Evolutionary conservation across 2,888 invertebrate species (phyloP), one percentile per base, ranked within the genome.

Genomic region (Aporophyla nigra): DNA sequence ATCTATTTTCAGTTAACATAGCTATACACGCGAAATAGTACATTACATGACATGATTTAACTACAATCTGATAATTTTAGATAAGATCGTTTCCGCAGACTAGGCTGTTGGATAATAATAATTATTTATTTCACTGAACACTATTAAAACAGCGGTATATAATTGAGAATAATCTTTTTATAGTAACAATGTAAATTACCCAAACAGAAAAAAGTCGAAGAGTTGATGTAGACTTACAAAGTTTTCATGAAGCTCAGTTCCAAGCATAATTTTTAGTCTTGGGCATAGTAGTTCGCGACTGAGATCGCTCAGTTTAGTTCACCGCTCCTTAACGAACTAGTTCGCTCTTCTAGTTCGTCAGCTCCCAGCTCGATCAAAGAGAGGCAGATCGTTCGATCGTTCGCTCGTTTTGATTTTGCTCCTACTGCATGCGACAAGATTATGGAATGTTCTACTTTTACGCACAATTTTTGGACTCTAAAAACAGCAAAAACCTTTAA

Each of bases 21-120:
- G 9, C 43, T 53, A 19, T 5, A 19, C 46, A 19, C 53, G 19
- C 61, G 19, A 33, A 62, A 19, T 40, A 49, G 24, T 49, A 16
- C 12, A 63, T 54, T 63, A 49, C 19, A 54, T 77, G n/a, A 56
- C 33, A 40, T 12, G 54, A 40, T 66, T 65, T 54, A 40, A 65
- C 43, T 54, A 27, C 27, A 72, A 78, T 53, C 65, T 27, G 59
- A 66, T 78, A 71, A 78, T 43, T 40, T 59, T 43, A 59, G 65
- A 66, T 79, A 65, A 72, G 33, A 65, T 71, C 7, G 58, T 63
- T 69, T 59, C 21, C 49, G 19, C 19, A n/a, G 40, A 49, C 62
- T 56, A 49, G 54, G 54, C 24, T 63, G 46, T 51, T 58, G 5
- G n/a, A 49, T 33, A 53, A 21, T 27, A 19, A 16, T n/a, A 0